Base-by-base conservation (phyloP, 2,888 invertebrate genomes). In the Dicyrtoma fusca region DNA sequence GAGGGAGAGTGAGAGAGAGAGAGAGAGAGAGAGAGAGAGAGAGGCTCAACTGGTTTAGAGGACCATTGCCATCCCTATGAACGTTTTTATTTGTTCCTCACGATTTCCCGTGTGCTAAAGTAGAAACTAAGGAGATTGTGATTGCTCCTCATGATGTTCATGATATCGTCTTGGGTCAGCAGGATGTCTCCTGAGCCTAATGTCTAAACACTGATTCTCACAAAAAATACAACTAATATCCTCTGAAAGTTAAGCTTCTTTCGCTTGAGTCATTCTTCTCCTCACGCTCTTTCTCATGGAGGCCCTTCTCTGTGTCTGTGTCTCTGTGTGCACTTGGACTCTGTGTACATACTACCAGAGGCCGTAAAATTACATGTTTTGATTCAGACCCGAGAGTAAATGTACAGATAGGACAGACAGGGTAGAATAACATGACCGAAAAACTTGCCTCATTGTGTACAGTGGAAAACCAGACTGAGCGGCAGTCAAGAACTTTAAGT, bases 71-170 rank as follows among this genome's bases (percentile, higher is more conserved):
- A 25, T 47, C 61, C 26, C 17, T 23, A 68, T 25, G 26, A 26
- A 42, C 34, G 10, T 68, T 71, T 74, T 71, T 71, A 66, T 70
- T 70, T 71, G 55, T 66, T 62, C 66, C 74, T 71, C 74, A 74
- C 74, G 74, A 74, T 74, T 71, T 71, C 74, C 61, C 69, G 74
- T 74, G 55, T 55, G 71, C 55, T 62, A 53, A 65, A 74, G 63
- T 53, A 51, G 13, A 51, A 26, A 51, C 17, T 49, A 42, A 19
- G 26, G 42, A 63, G 71, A 68, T 71, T 71, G 62, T 71, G 74
- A 71, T 71, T 68, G 57, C 69, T 57, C 71, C 61, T 71, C 57
- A 55, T 74, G 68, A 71, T 55, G 66, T n/a, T 66, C 66, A 53
- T 42, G 66, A 55, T 55, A 66, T 51, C 53, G 49, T 66, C 49